Base-by-base conservation (phyloP, 2,888 invertebrate genomes). In the Nephrotoma flavescens region DNA sequence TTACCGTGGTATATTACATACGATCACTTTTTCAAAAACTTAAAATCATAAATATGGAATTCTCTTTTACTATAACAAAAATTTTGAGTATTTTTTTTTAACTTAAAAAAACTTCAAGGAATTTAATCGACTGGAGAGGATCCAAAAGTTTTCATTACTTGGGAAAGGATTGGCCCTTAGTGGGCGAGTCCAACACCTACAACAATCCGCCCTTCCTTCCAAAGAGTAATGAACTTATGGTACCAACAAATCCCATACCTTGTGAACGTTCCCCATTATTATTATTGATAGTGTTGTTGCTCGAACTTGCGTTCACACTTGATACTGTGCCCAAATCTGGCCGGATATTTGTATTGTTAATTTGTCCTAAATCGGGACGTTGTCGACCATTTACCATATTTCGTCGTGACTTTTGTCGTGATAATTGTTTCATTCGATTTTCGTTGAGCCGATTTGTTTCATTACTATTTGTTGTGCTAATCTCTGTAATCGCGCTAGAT, bases 151-250 rank as follows among this genome's bases (percentile, higher is more conserved):
- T 71, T 71, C 4, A 71, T 71, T 31, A 71, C 7, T 71, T 31
- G 71, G 71, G 31, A 71, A 7, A 31, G 71, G 71, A 11, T 71
- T 19, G 71, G 71, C 71, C 84, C 84, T 42, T 42, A 15, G 41
- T 84, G 84, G 84, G 84, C 84, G 84, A 84, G 42, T 15, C 42
- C 42, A 42, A 41, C 84, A 84, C 84, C 91, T 94, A 95, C 89
- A 96, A 94, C 89, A 96, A 93, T 86, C 97, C 97, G 86, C 97
- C 97, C 90, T 97, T 97, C 88, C 97, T 93, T 47, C 97, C 97
- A 91, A 97, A 97, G 86, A 97, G 92, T 89, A 96, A 92, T 87
- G 95, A 94, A 92, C 96, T 96, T 88, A 96, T 94, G 84, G 96
- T 96, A 87, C 96, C 96, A 47, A 96, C 93, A 86, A 95, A 93